Evolutionary conservation across 2,113 vertebrate species (phyloP).

Genomic region (Haemorhous mexicanus): DNA sequence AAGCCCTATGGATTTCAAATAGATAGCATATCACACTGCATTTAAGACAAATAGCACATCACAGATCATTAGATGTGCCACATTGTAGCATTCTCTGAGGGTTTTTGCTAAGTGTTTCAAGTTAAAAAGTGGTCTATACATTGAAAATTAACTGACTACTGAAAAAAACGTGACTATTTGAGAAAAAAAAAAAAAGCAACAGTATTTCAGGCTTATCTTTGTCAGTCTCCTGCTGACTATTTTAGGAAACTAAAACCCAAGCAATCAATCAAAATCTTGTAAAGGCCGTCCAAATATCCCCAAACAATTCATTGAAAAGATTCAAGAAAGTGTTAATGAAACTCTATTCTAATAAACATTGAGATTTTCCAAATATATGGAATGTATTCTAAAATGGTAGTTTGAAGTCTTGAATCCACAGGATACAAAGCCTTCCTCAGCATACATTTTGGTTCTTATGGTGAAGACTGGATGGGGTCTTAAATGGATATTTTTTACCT

Average conservation of each 20-base stretch:
- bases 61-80: not conserved
- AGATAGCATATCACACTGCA: not conserved
- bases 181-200: not conserved
- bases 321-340: not conserved
- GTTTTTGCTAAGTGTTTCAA: not conserved
- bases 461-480: not conserved
- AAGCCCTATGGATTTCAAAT: not conserved
- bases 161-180: not conserved
- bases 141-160: not conserved
- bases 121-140: not conserved
- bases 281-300: not conserved
- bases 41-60: not conserved
- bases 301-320: not conserved
- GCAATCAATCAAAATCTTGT: not conserved
- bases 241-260: not conserved
- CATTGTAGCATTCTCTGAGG: not conserved
- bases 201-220: not conserved
- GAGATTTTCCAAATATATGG: not conserved
- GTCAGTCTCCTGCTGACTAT: not conserved
- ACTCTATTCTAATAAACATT: not conserved
- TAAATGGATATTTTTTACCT: not conserved
- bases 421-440: not conserved
- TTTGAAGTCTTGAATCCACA: not conserved
- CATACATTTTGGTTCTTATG: not conserved
- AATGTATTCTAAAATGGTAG: not conserved